These are phyloP conservation scores for Leucosticte australis DNA, from an alignment of 2,113 vertebrate species.

Conservation along the genomic window DNA sequence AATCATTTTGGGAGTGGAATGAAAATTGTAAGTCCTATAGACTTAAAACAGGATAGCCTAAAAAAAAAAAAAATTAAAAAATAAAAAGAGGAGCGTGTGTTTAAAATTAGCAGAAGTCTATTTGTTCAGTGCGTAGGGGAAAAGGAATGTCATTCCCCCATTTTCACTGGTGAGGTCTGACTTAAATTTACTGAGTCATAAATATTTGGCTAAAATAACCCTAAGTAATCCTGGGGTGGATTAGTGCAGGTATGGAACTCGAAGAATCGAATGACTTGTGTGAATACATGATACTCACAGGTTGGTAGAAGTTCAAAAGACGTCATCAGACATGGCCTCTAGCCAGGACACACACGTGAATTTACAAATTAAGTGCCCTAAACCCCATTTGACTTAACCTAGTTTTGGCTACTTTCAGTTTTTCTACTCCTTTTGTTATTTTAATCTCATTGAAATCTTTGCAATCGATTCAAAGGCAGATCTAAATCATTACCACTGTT, in stretches of 20 bases:
- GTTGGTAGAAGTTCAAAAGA: conserved; percentile 18
- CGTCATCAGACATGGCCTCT: not conserved
- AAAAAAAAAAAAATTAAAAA: not conserved
- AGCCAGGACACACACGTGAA: not conserved
- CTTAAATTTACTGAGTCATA: conserved; percentile 35
- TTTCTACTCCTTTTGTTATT: not conserved
- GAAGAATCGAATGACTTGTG: not conserved
- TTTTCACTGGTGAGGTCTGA: not conserved
- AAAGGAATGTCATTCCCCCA: not conserved
- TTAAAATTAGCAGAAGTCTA: conserved; percentile 2
- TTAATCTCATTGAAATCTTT: conserved; percentile 8
- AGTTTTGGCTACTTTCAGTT: conserved; percentile 2
- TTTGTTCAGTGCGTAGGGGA: not conserved
- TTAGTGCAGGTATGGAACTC: conserved; percentile 20
- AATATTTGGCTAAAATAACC: conserved; percentile 52
- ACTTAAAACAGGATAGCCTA: not conserved
- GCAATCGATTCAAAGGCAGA: not conserved
- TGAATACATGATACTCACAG: not conserved
- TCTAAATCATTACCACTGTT: not conserved
- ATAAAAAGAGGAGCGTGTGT: not conserved
- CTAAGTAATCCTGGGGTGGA: not conserved
- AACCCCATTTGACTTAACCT: not conserved
- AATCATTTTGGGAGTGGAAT: not conserved
- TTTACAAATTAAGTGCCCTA: not conserved
- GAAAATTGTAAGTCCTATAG: not conserved